Evolutionary conservation across 2,888 invertebrate genomes (phyloP).

Genomic region (Synanthedon vespiformis): DNA sequence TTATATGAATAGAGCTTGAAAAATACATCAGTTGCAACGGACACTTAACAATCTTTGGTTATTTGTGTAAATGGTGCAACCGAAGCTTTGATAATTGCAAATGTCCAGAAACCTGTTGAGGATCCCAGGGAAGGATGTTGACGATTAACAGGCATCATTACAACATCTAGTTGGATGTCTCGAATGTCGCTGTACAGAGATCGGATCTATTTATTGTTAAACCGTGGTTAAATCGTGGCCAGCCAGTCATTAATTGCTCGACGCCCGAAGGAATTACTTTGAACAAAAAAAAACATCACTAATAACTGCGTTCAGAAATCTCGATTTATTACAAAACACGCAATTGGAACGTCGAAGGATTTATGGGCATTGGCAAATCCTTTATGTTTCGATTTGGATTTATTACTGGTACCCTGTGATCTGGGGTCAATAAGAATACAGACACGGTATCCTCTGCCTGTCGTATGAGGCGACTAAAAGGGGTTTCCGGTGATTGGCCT

Average conservation of each 20-base stretch:
- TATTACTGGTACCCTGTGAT: no score
- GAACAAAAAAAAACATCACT: conserved; percentile 27
- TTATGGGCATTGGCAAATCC: conserved; percentile 9
- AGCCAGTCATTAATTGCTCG: conserved; percentile 30
- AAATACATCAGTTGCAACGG: no score
- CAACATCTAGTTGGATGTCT: conserved; percentile 5
- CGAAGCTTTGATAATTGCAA: conserved; percentile 2
- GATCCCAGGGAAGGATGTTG: conserved; percentile 46
- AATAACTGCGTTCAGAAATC: conserved; percentile 25
- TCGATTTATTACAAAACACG: conserved; percentile 27
- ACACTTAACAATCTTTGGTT: no score
- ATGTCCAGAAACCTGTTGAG: conserved; percentile 32
- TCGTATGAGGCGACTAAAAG: no score
- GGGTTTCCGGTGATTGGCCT: no score
- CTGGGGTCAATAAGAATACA: no score
- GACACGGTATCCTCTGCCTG: no score
- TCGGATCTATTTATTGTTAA: conserved; percentile 3
- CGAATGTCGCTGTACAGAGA: conserved; percentile 5
- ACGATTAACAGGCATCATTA: conserved; percentile 50
- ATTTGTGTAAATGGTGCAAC: no score
- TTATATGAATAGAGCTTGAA: no score
- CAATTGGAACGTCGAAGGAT: conserved; percentile 18
- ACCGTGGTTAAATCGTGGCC: not conserved
- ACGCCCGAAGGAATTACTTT: conserved; percentile 21
- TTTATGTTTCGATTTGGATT: no score